phyloP scores from a whole-genome alignment of 1,140 invertebrate species.

The Drosophila biarmipes region DNA sequence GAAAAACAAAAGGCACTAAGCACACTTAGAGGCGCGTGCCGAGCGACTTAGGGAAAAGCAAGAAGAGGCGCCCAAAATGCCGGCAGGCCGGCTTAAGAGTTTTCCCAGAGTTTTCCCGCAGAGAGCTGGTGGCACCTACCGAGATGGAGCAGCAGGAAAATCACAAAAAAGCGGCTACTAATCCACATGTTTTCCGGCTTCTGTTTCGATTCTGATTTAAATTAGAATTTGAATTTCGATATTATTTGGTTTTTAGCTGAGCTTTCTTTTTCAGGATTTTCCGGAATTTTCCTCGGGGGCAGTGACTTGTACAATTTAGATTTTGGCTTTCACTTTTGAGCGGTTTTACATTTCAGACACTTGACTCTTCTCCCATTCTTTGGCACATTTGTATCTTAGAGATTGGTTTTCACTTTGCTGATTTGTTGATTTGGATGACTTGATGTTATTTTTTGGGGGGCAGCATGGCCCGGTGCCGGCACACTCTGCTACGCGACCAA shows the following conservation, averaged over 20 bases:
- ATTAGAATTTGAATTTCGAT: conserved; percentile 17
- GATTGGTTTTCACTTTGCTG: conserved; percentile 34
- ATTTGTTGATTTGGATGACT: conserved; percentile 26
- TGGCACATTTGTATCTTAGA: conserved; percentile 63
- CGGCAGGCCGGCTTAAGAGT: conserved; percentile 63
- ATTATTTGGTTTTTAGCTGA: conserved; percentile 17
- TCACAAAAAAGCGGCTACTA: conserved; percentile 80
- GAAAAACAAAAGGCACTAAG: conserved; percentile 42
- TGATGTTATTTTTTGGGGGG: conserved; percentile 39
- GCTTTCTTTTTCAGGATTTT: conserved; percentile 13
- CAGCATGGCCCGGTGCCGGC: conserved; percentile 42
- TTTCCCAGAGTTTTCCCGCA: conserved; percentile 11
- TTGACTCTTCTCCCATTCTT: conserved; percentile 27
- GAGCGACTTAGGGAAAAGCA: conserved; percentile 27
- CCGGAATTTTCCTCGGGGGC: conserved; percentile 26
- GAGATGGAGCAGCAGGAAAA: conserved; percentile 78
- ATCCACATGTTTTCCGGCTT: conserved; percentile 77
- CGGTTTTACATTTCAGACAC: conserved; percentile 48
- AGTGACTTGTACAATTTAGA: conserved; percentile 42
- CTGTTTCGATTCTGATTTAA: conserved; percentile 70
- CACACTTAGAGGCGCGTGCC: conserved; percentile 64
- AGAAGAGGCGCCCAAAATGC: conserved; percentile 39
- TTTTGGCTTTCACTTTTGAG: conserved; percentile 47
- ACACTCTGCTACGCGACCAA: conserved; percentile 37
- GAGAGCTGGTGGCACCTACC: conserved; percentile 58